Evolutionary conservation across 2,888 invertebrate species (phyloP).

Genomic region (Uloborus plumipes): DNA sequence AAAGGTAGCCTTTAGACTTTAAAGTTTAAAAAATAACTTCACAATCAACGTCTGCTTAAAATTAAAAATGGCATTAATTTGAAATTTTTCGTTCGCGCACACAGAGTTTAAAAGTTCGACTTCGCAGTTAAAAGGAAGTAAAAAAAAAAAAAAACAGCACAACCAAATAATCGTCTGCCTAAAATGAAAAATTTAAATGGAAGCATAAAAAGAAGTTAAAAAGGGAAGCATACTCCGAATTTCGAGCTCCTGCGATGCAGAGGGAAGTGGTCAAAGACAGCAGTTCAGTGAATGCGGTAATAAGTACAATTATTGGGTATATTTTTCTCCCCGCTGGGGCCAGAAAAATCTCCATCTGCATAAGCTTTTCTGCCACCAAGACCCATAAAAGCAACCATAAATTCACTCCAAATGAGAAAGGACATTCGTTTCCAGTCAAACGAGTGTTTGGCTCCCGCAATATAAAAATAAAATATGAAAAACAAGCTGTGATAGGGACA

Average conservation of each 20-base stretch:
- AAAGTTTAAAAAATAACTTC: too few relatives aligned
- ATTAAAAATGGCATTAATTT: too few relatives aligned
- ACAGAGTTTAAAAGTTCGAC: too few relatives aligned
- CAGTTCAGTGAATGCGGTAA: slow-evolving; percentile 45
- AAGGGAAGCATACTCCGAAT: neutral
- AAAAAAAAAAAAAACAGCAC: too few relatives aligned
- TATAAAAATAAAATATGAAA: neutral
- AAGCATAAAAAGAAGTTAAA: too few relatives aligned
- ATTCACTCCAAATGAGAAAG: slow-evolving; percentile 29
- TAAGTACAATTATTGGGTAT: slow-evolving; percentile 39
- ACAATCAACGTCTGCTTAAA: too few relatives aligned
- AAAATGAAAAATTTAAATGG: too few relatives aligned
- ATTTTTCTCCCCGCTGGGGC: slow-evolving; percentile 8
- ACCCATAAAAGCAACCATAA: slow-evolving; percentile 42
- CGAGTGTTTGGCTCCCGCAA: slow-evolving; percentile 5
- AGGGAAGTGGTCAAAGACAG: slow-evolving; percentile 30
- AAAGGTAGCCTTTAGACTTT: too few relatives aligned
- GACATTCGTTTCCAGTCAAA: slow-evolving; percentile 21
- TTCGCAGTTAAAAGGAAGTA: too few relatives aligned
- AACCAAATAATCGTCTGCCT: too few relatives aligned
- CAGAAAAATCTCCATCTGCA: slow-evolving; percentile 45
- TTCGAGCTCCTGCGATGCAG: neutral
- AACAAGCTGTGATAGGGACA: too few relatives aligned
- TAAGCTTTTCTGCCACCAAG: slow-evolving; percentile 19
- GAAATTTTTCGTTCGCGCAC: too few relatives aligned